These are phyloP conservation scores for Oscheius sp. DNA, from an alignment of 2,888 invertebrate species.

Conservation along the genomic window DNA sequence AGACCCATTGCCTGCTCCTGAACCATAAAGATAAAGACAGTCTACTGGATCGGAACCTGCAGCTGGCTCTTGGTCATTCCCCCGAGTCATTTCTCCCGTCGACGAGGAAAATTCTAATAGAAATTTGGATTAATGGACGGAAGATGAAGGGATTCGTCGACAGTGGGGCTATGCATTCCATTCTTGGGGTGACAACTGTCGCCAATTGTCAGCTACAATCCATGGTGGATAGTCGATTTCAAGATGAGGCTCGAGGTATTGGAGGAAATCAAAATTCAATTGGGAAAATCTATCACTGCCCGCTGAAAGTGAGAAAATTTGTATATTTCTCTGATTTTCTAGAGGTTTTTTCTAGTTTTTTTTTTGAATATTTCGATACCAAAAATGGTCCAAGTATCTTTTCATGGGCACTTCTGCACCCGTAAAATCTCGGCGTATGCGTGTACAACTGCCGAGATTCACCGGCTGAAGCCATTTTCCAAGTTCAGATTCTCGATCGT, in stretches of 20 bases:
- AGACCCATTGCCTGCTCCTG: background rate
- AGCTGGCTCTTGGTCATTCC: background rate
- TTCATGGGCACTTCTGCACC: too few relatives aligned
- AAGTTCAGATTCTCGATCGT: too few relatives aligned
- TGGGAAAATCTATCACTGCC: constrained; percentile 8
- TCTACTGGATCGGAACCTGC: background rate
- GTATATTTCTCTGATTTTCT: too few relatives aligned
- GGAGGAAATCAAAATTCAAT: background rate
- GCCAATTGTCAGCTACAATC: constrained; percentile 1
- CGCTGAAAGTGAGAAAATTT: background rate
- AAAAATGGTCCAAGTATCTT: too few relatives aligned
- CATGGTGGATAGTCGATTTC: constrained; percentile 6
- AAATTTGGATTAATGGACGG: background rate
- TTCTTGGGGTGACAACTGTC: background rate
- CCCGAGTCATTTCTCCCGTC: background rate
- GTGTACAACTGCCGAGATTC: too few relatives aligned
- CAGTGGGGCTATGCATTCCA: constrained; percentile 12
- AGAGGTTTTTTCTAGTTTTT: too few relatives aligned
- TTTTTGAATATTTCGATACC: too few relatives aligned
- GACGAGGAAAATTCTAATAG: background rate
- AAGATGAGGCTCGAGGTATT: background rate
- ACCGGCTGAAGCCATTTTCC: too few relatives aligned
- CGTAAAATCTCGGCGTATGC: too few relatives aligned
- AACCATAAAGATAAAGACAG: background rate
- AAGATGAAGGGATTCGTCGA: constrained; percentile 12